Conservation (phyloP, 2,113 vertebrate genomes). For the Phalacrocorax carbo region DNA sequence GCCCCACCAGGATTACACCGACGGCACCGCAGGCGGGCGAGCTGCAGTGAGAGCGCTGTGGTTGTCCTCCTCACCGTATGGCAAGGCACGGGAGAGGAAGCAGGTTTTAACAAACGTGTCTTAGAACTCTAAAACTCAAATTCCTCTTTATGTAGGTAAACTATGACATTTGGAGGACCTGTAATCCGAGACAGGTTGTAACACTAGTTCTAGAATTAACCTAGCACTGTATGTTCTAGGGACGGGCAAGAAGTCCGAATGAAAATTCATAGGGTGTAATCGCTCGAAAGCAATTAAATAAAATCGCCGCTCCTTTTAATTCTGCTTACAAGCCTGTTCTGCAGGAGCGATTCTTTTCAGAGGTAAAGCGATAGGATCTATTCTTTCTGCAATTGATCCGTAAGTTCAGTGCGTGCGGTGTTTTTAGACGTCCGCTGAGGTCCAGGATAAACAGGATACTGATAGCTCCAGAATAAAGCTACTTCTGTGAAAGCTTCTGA, state of each 20-base stretch:
- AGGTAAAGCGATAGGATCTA: neutral
- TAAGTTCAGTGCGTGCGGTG: neutral
- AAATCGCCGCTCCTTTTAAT: neutral
- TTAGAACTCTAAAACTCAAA: neutral
- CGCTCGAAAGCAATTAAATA: neutral
- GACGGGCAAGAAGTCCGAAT: neutral
- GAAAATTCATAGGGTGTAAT: neutral
- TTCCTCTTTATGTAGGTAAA: neutral
- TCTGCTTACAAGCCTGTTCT: constrained; percentile 18
- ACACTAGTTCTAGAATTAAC: neutral
- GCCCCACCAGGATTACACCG: neutral
- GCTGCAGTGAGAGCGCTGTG: neutral
- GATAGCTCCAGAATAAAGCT: neutral
- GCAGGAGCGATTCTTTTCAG: constrained; percentile 16
- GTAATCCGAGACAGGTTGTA: neutral
- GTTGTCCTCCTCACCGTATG: neutral
- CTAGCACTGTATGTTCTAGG: neutral
- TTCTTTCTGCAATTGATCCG: neutral
- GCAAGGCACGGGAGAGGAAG: neutral
- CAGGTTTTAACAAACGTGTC: neutral
- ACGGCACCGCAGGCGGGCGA: too few relatives aligned
- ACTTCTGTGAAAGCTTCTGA: neutral
- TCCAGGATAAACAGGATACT: neutral
- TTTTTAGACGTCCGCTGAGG: neutral
- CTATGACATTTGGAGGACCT: neutral